A percentile compares a stretch with the other conserved stretches of the same genome.
phyloP scores from a whole-genome alignment of 2,113 vertebrate species.

The Microtus ochrogaster region DNA sequence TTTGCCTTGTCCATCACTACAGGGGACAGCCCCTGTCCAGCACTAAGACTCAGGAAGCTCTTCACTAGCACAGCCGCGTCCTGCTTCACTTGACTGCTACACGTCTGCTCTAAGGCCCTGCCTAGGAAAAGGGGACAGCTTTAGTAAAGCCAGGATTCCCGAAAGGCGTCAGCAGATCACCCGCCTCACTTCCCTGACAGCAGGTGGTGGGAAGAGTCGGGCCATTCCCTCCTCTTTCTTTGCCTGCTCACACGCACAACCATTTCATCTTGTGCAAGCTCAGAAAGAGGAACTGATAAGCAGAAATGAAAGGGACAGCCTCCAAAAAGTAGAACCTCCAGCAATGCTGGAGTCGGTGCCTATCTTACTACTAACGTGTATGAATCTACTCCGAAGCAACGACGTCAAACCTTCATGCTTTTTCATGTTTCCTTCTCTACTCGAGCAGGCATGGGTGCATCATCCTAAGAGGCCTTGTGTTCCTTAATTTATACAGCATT shows the following conservation, averaged over 20 bases:
- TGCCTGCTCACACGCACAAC: background rate
- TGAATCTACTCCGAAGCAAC: background rate
- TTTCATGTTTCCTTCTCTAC: background rate
- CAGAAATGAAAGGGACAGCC: slow-evolving; percentile 27
- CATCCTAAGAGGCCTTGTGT: background rate
- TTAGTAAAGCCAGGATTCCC: background rate
- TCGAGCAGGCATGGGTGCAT: background rate
- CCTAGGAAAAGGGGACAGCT: slow-evolving; percentile 24
- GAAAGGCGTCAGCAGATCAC: background rate
- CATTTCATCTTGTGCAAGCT: background rate
- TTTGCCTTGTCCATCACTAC: background rate
- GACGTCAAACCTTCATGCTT: background rate
- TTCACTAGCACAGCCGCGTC: background rate
- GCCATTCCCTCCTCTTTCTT: background rate
- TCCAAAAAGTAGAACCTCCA: background rate
- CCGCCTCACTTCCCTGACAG: background rate
- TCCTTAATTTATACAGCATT: background rate
- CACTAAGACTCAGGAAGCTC: background rate
- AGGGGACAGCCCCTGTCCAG: background rate
- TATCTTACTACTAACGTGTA: background rate
- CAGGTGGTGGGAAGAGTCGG: background rate
- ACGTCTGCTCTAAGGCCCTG: background rate
- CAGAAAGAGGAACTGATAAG: slow-evolving; percentile 25
- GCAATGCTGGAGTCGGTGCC: background rate
- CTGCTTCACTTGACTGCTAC: background rate